Evolutionary conservation across 1,140 invertebrate genomes (phyloP), one percentile per base, ranked within the genome.

Genomic region (Drosophila parabipectinata): DNA sequence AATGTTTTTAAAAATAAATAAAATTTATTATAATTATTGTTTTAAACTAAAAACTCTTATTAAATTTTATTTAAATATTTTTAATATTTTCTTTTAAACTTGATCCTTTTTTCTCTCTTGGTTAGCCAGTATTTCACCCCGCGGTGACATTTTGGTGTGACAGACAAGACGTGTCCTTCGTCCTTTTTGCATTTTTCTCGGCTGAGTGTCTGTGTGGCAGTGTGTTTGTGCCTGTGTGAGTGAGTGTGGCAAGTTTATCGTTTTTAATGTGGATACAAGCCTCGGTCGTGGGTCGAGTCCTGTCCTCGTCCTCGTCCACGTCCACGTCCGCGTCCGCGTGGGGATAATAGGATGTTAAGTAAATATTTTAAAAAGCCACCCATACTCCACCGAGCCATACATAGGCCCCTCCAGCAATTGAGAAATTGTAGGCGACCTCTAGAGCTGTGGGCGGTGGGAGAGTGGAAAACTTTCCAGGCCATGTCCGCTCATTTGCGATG

Each of bases 111-210:
- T 87, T 72, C 62, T 68, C 79, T 80, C 73, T 77, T 64, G 64
- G 72, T 58, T 74, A 63, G 72, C 62, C 83, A 78, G 82, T 87
- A 88, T 85, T 90, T 90, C 87, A 90, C 79, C 83, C 82, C 87
- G 79, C 82, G 77, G 87, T 87, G 87, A 90, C 87, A 90, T 90
- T 90, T 90, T 77, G 73, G 77, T 78, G 79, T 90, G 87, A 90
- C 88, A 90, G 87, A 90, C 87, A 90, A 90, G 87, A 90, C 87
- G 87, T 90, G 87, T 90, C 87, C 82, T 90, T 90, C 82, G 87
- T 89, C 84, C 83, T 79, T 69, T 66, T 82, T 72, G 63, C 64
- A 69, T 69, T 53, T 60, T 66, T 79, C 39, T 56, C 37, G 39
- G 39, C 66, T 48, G 68, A 56, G 50, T 77, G 59, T 63, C 45